A percentile compares a stretch with the other conserved stretches of the same genome.
Evolutionary conservation across 2,888 invertebrate species (phyloP).

Genomic region (Chrysina gloriosa): DNA sequence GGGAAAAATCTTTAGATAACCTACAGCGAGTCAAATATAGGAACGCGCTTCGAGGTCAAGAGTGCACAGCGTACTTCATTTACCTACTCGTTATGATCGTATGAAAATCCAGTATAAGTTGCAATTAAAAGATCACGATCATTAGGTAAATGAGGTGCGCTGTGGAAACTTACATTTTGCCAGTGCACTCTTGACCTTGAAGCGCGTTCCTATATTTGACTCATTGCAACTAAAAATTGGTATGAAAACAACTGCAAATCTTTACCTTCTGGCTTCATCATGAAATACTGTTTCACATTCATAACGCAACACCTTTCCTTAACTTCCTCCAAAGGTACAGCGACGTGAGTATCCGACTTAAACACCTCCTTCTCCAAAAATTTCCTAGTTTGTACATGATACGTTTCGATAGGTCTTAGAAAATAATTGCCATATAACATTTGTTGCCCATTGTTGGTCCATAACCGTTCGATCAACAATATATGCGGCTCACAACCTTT

Average conservation of each 20-base stretch:
- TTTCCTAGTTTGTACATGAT: slow-evolving; percentile 93
- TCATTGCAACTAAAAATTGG: not conserved
- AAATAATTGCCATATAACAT: slow-evolving; percentile 95
- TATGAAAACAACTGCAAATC: too few relatives aligned
- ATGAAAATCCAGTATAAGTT: not conserved
- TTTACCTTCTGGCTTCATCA: slow-evolving; percentile 82
- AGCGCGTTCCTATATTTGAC: too few relatives aligned
- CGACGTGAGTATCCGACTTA: slow-evolving; percentile 90
- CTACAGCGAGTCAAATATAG: too few relatives aligned
- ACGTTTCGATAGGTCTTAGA: slow-evolving; percentile 94
- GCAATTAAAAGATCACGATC: not conserved
- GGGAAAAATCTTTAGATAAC: too few relatives aligned
- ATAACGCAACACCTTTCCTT: slow-evolving; percentile 92
- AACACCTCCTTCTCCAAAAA: slow-evolving; percentile 94
- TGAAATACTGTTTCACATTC: slow-evolving; percentile 94
- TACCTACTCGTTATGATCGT: not conserved
- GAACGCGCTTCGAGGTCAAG: too few relatives aligned
- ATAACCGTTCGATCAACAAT: slow-evolving; percentile 88
- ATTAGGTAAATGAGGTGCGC: not conserved
- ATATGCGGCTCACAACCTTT: slow-evolving; percentile 79
- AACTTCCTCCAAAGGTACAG: slow-evolving; percentile 86
- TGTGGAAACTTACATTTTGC: too few relatives aligned
- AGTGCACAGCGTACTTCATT: too few relatives aligned
- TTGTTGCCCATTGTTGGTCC: slow-evolving; percentile 85
- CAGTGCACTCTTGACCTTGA: too few relatives aligned